Evolutionary conservation across 2,888 invertebrate genomes (phyloP).

Genomic region (Diplolepis rosae): DNA sequence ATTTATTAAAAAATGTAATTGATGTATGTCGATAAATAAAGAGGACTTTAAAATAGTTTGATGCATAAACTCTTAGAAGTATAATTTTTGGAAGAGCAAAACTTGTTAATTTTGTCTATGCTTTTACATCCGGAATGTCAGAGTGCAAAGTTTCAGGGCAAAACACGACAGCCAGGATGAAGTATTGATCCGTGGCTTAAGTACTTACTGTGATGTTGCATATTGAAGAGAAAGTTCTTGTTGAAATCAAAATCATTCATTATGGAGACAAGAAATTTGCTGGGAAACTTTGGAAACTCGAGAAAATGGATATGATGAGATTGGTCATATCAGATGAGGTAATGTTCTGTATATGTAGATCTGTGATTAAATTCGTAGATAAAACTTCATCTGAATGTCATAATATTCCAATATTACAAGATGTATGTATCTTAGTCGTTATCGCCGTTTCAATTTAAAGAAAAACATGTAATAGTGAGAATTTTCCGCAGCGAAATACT

Average conservation of each 20-base stretch:
- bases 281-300: background rate
- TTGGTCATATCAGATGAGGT: background rate
- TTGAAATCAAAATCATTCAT: constrained; percentile 12
- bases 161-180: constrained; percentile 13
- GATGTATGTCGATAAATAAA: background rate
- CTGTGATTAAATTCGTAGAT: constrained; percentile 44
- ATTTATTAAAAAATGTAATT: background rate
- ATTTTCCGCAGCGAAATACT: no score
- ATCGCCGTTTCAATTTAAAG: no score
- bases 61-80: background rate
- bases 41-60: background rate
- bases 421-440: background rate
- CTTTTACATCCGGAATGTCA: constrained; percentile 1
- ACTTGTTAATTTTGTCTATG: constrained; percentile 10
- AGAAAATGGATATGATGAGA: background rate
- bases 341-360: background rate
- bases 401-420: constrained; percentile 41
- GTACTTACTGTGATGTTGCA: constrained; percentile 15
- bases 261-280: background rate
- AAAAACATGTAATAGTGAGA: no score
- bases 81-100: background rate
- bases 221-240: constrained; percentile 13
- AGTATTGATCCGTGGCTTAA: constrained; percentile 2
- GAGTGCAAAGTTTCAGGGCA: constrained; percentile 26
- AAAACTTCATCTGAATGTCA: constrained; percentile 39